phyloP scores from a whole-genome alignment of 2,888 invertebrate species.

The Nomada flava region DNA sequence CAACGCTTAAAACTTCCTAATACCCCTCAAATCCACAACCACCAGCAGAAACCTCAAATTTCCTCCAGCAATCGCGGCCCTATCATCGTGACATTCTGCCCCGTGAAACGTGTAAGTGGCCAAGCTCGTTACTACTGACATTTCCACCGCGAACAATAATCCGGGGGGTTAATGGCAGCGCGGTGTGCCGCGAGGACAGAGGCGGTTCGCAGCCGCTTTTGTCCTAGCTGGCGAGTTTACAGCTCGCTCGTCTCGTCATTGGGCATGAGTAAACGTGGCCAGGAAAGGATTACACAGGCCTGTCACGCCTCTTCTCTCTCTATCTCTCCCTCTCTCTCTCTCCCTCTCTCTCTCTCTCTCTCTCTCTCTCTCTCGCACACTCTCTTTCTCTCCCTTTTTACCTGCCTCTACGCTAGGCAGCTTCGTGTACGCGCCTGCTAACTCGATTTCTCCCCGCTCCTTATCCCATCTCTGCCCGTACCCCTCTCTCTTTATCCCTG shows the following conservation, averaged over 20 bases:
- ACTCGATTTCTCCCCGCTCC: background rate
- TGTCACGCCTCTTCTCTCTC: conserved; percentile 51
- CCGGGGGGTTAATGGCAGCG: conserved; percentile 56
- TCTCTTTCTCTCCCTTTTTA: background rate
- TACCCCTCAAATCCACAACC: background rate
- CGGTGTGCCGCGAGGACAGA: conserved; percentile 57
- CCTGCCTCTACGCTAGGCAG: background rate
- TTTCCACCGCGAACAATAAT: conserved; percentile 56
- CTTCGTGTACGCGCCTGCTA: background rate
- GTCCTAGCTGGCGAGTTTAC: conserved; percentile 67
- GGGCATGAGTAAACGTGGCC: conserved; percentile 65
- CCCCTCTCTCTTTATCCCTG: background rate
- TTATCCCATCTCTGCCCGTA: background rate
- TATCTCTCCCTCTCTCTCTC: conserved; percentile 17
- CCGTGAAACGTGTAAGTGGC: conserved; percentile 19
- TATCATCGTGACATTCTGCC: conserved; percentile 25
- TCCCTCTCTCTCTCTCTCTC: no score
- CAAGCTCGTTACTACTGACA: conserved; percentile 33
- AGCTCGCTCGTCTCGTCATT: conserved; percentile 53
- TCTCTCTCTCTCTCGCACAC: conserved; percentile 1
- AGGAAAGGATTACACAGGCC: conserved; percentile 63
- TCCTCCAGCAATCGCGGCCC: conserved; percentile 1
- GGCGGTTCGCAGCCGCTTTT: conserved; percentile 64
- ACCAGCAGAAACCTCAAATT: background rate
- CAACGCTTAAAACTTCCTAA: background rate